phyloP scores from a whole-genome alignment of 2,113 vertebrate genomes.

The Suncus etruscus region DNA sequence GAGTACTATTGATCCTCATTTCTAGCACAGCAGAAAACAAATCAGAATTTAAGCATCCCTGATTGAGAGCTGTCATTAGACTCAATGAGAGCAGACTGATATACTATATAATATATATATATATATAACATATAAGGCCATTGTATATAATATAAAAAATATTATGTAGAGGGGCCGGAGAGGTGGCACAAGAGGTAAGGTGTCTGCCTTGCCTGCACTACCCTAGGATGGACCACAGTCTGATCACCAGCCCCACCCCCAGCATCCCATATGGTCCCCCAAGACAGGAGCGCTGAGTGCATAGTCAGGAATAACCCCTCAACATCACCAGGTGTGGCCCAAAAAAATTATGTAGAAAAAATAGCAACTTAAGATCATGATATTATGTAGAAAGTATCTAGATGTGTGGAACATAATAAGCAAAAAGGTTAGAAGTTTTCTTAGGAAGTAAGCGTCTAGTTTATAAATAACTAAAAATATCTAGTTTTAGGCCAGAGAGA shows the following conservation, averaged over 20 bases:
- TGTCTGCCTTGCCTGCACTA: too few relatives aligned
- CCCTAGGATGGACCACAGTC: too few relatives aligned
- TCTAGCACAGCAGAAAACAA: background rate
- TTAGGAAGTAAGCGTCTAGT: slow-evolving; percentile 35
- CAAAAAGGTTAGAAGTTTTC: slow-evolving; percentile 55
- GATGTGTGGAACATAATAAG: slow-evolving; percentile 28
- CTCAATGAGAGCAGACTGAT: slow-evolving; percentile 25
- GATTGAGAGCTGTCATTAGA: background rate
- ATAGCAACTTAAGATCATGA: slow-evolving; percentile 45
- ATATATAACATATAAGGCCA: background rate
- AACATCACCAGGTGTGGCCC: background rate
- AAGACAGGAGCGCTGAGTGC: too few relatives aligned
- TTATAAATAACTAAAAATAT: slow-evolving; percentile 48
- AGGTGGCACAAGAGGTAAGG: too few relatives aligned
- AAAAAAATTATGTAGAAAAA: slow-evolving; percentile 42
- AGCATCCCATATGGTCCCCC: too few relatives aligned
- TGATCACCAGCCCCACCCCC: too few relatives aligned
- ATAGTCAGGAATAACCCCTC: too few relatives aligned
- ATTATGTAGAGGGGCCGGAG: too few relatives aligned
- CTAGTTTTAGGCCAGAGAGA: background rate
- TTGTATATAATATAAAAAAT: background rate
- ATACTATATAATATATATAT: background rate
- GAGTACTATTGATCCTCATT: slow-evolving; percentile 25
- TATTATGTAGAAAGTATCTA: slow-evolving; percentile 42
- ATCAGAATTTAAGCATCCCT: background rate